These are phyloP conservation scores for Macropodus opercularis DNA, from an alignment of 2,797 vertebrate genomes.

Conservation along the genomic window DNA sequence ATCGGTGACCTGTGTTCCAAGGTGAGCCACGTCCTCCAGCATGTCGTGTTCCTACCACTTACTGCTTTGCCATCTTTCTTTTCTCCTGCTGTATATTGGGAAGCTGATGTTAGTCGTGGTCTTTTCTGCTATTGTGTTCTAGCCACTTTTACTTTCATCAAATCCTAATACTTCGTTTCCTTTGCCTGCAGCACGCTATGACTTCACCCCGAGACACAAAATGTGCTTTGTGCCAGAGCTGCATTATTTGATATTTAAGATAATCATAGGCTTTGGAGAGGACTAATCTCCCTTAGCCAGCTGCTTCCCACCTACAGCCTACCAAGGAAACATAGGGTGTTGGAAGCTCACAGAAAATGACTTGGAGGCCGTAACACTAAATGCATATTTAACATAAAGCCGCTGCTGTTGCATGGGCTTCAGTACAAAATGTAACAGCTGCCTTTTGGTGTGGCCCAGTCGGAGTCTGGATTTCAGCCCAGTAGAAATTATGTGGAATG, in stretches of 20 bases:
- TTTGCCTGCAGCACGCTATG: not conserved
- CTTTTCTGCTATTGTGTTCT: not conserved
- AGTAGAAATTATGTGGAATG: too few relatives aligned
- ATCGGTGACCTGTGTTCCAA: too few relatives aligned
- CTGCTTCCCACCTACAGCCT: constrained; percentile 61
- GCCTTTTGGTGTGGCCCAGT: too few relatives aligned
- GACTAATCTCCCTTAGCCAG: constrained; percentile 43
- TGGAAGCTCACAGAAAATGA: constrained; percentile 10
- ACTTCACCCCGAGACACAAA: constrained; percentile 8
- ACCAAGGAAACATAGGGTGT: constrained; percentile 42
- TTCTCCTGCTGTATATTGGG: not conserved
- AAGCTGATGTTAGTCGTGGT: too few relatives aligned
- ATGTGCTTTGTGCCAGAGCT: constrained; percentile 16
- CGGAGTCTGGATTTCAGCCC: too few relatives aligned
- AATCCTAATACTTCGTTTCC: constrained; percentile 9
- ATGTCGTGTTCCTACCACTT: too few relatives aligned
- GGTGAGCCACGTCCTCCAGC: too few relatives aligned
- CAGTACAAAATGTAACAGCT: too few relatives aligned
- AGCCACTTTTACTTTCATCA: not conserved
- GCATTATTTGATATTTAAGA: constrained; percentile 57
- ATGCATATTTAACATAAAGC: constrained; percentile 13
- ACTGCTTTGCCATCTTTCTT: not conserved
- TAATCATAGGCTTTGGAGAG: constrained; percentile 58
- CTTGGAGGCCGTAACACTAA: constrained; percentile 9
- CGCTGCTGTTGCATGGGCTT: not conserved